These are phyloP conservation scores for Erebia aethiops DNA, from an alignment of 2,888 invertebrate species.

Conservation along the genomic window DNA sequence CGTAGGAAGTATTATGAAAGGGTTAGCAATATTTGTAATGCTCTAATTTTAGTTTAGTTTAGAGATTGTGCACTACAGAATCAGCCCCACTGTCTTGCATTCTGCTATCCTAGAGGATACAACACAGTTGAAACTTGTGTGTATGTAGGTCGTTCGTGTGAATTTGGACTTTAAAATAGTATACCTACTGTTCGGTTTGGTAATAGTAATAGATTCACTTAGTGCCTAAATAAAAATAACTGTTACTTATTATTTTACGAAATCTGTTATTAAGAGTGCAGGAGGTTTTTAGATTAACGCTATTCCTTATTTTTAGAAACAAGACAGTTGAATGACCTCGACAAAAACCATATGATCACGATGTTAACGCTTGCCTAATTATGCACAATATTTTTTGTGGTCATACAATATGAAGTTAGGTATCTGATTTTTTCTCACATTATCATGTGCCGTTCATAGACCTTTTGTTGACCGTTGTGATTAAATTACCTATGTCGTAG, in stretches of 20 bases:
- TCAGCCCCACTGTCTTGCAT: too few relatives aligned
- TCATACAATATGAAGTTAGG: constrained; percentile 6
- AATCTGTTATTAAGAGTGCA: background rate
- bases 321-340: constrained; percentile 19
- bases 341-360: constrained; percentile 10
- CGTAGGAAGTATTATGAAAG: too few relatives aligned
- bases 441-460: constrained; percentile 12
- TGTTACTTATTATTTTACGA: background rate
- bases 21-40: too few relatives aligned
- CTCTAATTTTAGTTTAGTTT: too few relatives aligned
- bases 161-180: too few relatives aligned
- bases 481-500: background rate
- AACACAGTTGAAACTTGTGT: too few relatives aligned
- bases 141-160: too few relatives aligned
- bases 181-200: too few relatives aligned
- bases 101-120: too few relatives aligned
- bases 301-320: constrained; percentile 11
- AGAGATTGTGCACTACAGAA: too few relatives aligned
- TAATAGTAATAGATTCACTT: too few relatives aligned
- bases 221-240: too few relatives aligned
- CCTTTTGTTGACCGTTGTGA: background rate
- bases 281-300: background rate
- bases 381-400: constrained; percentile 15
- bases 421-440: constrained; percentile 10
- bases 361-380: constrained; percentile 15